A percentile compares a stretch with the other conserved stretches of the same genome.
These are phyloP conservation scores for Rutilus rutilus DNA, from an alignment of 2,113 vertebrate species.

Conservation along the genomic window DNA sequence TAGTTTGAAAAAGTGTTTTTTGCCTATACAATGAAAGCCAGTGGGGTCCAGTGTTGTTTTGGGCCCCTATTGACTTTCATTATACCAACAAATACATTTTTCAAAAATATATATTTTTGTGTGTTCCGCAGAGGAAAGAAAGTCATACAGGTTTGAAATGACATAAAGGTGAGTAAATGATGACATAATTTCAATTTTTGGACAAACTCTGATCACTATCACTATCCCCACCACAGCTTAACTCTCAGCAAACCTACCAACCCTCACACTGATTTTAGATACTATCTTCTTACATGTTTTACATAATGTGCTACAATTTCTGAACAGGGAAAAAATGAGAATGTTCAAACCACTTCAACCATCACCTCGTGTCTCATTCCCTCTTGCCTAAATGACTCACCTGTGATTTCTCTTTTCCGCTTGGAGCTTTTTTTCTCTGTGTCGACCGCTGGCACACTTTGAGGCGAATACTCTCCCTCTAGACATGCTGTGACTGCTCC, in stretches of 20 bases:
- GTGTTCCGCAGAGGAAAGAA: neutral
- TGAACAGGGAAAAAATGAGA: neutral
- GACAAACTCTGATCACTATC: neutral
- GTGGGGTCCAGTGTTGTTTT: neutral
- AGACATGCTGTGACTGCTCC: constrained; percentile 65
- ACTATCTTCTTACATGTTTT: neutral
- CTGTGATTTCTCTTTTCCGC: constrained; percentile 87
- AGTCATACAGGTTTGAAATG: neutral
- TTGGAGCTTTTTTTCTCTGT: constrained; percentile 84
- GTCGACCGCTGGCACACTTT: constrained; percentile 73
- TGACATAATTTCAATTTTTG: neutral
- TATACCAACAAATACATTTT: neutral
- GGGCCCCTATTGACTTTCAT: neutral
- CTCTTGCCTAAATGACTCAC: constrained; percentile 74
- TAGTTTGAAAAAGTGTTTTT: neutral
- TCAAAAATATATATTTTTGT: neutral
- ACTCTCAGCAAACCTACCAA: neutral
- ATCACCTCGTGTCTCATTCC: constrained; percentile 16
- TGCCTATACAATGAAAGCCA: neutral
- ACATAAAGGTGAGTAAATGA: neutral
- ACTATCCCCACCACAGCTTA: neutral
- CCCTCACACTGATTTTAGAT: neutral
- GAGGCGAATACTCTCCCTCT: constrained; percentile 80
- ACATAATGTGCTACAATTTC: neutral
- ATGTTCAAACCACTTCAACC: neutral